Evolutionary conservation across 2,113 vertebrate species (phyloP), one percentile per base, ranked within the genome.

Genomic region (Scomber colias): DNA sequence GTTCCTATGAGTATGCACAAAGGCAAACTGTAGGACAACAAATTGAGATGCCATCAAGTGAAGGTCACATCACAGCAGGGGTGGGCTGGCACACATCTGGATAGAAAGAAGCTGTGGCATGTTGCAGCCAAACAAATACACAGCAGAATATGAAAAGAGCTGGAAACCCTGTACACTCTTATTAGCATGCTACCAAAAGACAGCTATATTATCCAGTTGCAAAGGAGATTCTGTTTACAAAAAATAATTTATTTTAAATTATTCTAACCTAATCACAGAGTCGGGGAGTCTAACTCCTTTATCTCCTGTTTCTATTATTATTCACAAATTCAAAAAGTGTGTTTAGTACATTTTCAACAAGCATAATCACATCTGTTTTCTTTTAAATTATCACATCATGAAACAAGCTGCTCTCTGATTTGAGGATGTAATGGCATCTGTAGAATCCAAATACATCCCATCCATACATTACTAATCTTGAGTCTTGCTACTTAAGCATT

Each of bases 61-160:
- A 75, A 76, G 74, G 68, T 83, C 50, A 79, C 30, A 56, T 51
- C 75, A 60, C 30, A 51, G 45, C 11, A 5, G 63, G 45, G 45
- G 45, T 14, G 1, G 24, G 24, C 67, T n/a, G 40, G 16, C 49
- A 57, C 11, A 60, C 54, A 68, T 72, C 53, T 66, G 67, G 68
- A 67, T 35, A 61, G 46, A 27, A 24, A 30, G 30, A 40, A 27
- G 13, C 49, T 45, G 3, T 56, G 57, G 75, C 67, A 40, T 48
- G 54, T 73, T 35, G 7, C 46, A 66, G 55, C 63, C 51, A 3
- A 65, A 61, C n/a, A 45, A 57, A 65, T 44, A 49, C 40, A n/a
- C n/a, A 44, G 14, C n/a, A 56, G 49, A 21, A 46, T 35, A 27
- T 19, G 12, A 59, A n/a, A 21, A 16, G 11, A 67, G 48, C 17